Base-by-base conservation (phyloP, 2,888 invertebrate species). In the Antheraea yamamai region DNA sequence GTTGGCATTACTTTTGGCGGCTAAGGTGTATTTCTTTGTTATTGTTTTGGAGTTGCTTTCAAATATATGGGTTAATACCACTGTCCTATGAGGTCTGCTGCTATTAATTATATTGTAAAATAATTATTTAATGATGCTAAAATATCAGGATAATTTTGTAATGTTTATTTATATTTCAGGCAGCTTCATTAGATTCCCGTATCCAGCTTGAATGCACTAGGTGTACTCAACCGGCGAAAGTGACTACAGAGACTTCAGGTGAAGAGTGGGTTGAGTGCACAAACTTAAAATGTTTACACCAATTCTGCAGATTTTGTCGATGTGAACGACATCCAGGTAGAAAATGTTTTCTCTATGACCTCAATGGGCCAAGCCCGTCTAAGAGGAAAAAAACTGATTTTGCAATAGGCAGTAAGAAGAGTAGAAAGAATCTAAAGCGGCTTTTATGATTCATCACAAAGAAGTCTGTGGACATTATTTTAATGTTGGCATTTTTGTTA, bases 221-320 rank as follows among this genome's bases (percentile, higher is more conserved):
- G 55, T 95, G 95, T 79, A 81, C 86, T 39, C 89, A 91, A 72
- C 95, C 95, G 23, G 93, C 95, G n/a, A 93, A 92, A 83, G 88
- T 95, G n/a, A 92, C 90, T 72, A 85, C 89, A 77, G 93, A 93
- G 79, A 73, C 78, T 52, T 82, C 88, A 61, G 94, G 93, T 76
- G 96, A 95, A 87, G 91, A 95, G 83, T 95, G 95, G 95, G 94
- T 92, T 74, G 93, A 95, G 85, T 96, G 96, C 85, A 93, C 92
- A 79, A 92, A 92, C 83, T 80, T 78, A 76, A 90, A 90, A 80
- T 95, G 95, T 87, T 85, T 92, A 71, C 94, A 93, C 88, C 91
- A 94, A 84, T 96, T 95, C 86, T 95, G 95, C 86, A 93, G 89
- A 80, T 90, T 91, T 84, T 96, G 95, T 83, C 91, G 87, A 76